Evolutionary conservation across 2,888 invertebrate genomes (phyloP).

Genomic region (Lepeophtheirus nordmannii): DNA sequence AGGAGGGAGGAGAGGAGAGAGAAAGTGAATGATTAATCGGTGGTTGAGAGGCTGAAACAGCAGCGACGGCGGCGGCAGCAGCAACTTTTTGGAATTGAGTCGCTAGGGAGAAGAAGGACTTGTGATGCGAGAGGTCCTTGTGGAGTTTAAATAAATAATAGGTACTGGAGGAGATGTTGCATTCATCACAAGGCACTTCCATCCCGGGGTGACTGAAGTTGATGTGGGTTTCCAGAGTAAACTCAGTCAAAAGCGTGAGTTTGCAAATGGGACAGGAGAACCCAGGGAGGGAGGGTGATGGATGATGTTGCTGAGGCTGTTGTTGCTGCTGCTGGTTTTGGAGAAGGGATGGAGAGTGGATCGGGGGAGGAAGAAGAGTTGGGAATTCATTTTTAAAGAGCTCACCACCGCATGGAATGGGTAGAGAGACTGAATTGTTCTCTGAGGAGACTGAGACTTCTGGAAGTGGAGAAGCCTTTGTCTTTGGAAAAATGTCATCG

Average conservation of each 20-base stretch:
- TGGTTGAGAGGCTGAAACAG: too few relatives aligned
- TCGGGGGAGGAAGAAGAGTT: background rate
- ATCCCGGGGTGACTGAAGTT: slow-evolving; percentile 1
- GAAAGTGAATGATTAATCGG: background rate
- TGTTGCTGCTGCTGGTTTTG: background rate
- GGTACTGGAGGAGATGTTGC: slow-evolving; percentile 1
- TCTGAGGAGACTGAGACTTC: too few relatives aligned
- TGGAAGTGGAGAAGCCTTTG: too few relatives aligned
- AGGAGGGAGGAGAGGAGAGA: background rate
- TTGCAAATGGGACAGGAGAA: slow-evolving; percentile 9
- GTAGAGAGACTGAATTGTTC: too few relatives aligned
- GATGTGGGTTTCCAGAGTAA: slow-evolving; percentile 11
- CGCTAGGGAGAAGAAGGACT: background rate
- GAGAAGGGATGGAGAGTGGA: background rate
- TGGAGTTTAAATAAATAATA: slow-evolving; percentile 17
- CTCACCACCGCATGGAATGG: too few relatives aligned
- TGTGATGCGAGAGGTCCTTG: slow-evolving; percentile 8
- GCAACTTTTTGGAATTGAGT: background rate
- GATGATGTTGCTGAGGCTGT: too few relatives aligned
- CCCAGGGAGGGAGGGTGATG: background rate
- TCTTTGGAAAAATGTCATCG: too few relatives aligned
- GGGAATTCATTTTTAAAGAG: slow-evolving; percentile 1
- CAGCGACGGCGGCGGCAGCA: too few relatives aligned
- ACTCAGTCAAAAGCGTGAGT: background rate
- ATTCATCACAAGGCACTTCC: slow-evolving; percentile 21